Percentiles rank a stretch among this genome's conserved stretches.
Evolutionary conservation across 2,113 vertebrate species (phyloP).

Genomic region (Psittacara wagleri): DNA sequence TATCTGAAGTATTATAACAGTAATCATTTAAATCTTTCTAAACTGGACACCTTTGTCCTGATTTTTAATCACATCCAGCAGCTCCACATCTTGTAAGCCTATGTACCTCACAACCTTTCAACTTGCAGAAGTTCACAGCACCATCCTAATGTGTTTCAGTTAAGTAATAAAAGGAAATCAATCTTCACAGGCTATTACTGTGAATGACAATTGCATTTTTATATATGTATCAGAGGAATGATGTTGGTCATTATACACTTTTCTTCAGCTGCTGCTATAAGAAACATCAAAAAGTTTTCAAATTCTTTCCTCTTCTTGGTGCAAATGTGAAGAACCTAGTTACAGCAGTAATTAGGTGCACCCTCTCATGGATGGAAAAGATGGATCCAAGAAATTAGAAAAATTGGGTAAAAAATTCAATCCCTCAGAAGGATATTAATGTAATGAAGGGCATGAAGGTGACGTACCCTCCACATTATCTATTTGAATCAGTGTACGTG

Average conservation of each 20-base stretch:
- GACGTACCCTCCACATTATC: neutral
- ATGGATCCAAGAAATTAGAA: neutral
- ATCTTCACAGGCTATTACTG: neutral
- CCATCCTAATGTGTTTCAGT: neutral
- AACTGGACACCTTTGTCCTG: neutral
- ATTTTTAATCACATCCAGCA: neutral
- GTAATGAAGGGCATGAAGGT: neutral
- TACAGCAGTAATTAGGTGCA: neutral
- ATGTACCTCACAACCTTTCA: neutral
- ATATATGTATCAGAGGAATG: neutral
- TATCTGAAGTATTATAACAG: neutral
- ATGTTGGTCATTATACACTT: neutral
- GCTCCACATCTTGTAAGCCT: neutral
- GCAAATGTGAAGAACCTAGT: neutral
- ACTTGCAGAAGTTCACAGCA: neutral
- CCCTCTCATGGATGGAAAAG: neutral
- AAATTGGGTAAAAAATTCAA: neutral
- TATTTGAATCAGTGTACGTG: neutral
- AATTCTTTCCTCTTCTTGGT: constrained; percentile 7
- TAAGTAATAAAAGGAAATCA: neutral
- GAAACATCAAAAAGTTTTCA: constrained; percentile 17
- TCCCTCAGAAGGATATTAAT: neutral
- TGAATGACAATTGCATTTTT: neutral
- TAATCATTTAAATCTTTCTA: neutral
- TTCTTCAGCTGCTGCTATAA: neutral